Evolutionary conservation across 2,113 vertebrate genomes (phyloP), one percentile per base, ranked within the genome.

Genomic region (Meles meles): DNA sequence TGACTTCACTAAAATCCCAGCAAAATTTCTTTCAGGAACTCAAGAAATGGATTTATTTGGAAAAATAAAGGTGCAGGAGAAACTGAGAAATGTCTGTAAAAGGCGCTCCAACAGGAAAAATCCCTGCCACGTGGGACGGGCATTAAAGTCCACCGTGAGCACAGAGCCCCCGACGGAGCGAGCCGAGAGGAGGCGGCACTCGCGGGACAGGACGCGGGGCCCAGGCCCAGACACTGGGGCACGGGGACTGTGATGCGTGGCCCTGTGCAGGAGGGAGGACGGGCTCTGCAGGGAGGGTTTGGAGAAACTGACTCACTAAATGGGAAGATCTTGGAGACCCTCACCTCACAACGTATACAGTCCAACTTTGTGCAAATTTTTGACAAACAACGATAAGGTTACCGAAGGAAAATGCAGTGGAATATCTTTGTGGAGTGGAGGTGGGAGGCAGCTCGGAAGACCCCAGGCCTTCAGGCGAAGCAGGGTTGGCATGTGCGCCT

Each of bases 21-120:
- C 18, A 52, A 21, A 15, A 29, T 44, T 72, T 72, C 39, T 69
- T 93, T 59, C 17, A 52, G 61, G 61, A 85, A 81, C 55, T 61
- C 44, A 47, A 85, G 27, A 52, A 88, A 21, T 10, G 93, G 31
- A 37, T 88, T 72, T 65, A 59, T 88, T 69, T 88, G 31, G 69
- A 34, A 65, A 52, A n/a, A 74, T 37, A 52, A 91, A 84, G 47
- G 82, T 6, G 25, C n/a, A 5, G 5, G 17, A 21, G 59, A 44
- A 81, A 52, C 10, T 23, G 27, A 11, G 18, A 77, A 1, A n/a
- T 55, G 55, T 80, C 27, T n/a, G 52, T 39, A 34, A 47, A 15
- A 63, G 42, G 6, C 55, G 37, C 57, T 27, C 29, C n/a, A 27
- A 57, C 12, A 3, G 29, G 23, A 17, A 57, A 2, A 3, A 21